Percentiles rank a stretch among this genome's conserved stretches.
phyloP scores from a whole-genome alignment of 64 coral and sea anemone species.

The Catalaphyllia jardinei region DNA sequence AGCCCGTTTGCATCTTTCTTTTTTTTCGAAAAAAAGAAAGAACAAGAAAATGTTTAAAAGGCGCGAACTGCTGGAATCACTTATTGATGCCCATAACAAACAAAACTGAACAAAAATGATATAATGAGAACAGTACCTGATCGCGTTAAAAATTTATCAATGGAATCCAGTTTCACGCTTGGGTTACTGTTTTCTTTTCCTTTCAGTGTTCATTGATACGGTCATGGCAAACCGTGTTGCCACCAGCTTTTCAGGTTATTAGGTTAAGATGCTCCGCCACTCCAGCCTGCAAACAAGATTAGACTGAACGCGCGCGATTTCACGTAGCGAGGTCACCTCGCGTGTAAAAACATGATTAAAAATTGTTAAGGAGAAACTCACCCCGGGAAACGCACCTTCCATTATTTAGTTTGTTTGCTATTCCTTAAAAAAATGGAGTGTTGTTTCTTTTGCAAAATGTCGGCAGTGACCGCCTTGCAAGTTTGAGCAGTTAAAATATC shows the following conservation, averaged over 20 bases:
- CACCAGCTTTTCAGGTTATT: constrained; percentile 6
- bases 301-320: not conserved
- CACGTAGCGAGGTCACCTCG: not conserved
- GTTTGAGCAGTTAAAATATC: no score
- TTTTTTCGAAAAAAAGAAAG: not conserved
- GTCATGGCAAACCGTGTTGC: constrained; percentile 4
- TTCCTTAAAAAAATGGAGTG: no score
- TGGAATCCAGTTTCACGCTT: constrained; percentile 5
- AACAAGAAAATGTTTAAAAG: constrained; percentile 12
- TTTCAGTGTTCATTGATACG: not conserved
- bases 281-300: not conserved
- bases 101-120: constrained; percentile 37
- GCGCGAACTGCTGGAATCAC: constrained; percentile 16
- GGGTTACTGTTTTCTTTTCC: not conserved
- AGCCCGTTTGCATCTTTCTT: constrained; percentile 22
- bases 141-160: constrained; percentile 28
- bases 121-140: constrained; percentile 25
- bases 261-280: not conserved
- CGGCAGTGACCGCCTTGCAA: no score
- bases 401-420: no score
- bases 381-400: no score
- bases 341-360: not conserved
- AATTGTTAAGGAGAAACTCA: not conserved
- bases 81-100: constrained; percentile 41
- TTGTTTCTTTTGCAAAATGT: no score